Conservation (phyloP, 1,140 invertebrate genomes). For the Adoxophyes honmai region DNA sequence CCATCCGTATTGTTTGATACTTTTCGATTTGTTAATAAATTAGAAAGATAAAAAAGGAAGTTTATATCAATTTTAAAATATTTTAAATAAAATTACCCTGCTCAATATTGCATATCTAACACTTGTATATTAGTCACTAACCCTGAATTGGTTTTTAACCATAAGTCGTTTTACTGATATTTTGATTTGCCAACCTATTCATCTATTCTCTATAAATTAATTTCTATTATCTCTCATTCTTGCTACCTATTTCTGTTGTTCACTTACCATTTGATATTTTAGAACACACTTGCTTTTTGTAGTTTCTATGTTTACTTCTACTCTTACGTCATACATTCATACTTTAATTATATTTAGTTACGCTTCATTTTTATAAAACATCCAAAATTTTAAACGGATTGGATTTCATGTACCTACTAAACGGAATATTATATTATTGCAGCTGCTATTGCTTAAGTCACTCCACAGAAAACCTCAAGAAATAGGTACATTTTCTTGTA, state of each 20-base stretch:
- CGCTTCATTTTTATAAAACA: background rate
- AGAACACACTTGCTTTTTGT: background rate
- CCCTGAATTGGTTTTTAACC: too few relatives aligned
- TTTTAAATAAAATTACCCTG: too few relatives aligned
- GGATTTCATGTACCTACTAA: conserved; percentile 45
- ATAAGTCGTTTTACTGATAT: too few relatives aligned
- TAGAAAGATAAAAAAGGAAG: too few relatives aligned
- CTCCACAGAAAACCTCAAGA: conserved; percentile 63
- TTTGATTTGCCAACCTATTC: too few relatives aligned
- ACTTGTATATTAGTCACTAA: too few relatives aligned
- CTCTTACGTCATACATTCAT: conserved; percentile 14
- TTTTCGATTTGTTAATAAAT: too few relatives aligned
- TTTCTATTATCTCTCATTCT: background rate
- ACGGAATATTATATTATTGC: conserved; percentile 59
- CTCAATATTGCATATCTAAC: too few relatives aligned
- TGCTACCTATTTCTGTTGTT: background rate
- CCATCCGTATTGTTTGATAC: too few relatives aligned
- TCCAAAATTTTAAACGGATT: background rate
- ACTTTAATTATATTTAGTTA: background rate
- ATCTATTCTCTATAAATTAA: too few relatives aligned
- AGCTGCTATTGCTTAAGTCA: conserved; percentile 77
- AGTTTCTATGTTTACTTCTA: background rate
- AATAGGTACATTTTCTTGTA: conserved; percentile 70
- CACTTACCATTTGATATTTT: background rate
- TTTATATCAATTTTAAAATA: too few relatives aligned